Conservation (phyloP, 2,888 invertebrate species). For the Exephanes ischioxanthus region DNA sequence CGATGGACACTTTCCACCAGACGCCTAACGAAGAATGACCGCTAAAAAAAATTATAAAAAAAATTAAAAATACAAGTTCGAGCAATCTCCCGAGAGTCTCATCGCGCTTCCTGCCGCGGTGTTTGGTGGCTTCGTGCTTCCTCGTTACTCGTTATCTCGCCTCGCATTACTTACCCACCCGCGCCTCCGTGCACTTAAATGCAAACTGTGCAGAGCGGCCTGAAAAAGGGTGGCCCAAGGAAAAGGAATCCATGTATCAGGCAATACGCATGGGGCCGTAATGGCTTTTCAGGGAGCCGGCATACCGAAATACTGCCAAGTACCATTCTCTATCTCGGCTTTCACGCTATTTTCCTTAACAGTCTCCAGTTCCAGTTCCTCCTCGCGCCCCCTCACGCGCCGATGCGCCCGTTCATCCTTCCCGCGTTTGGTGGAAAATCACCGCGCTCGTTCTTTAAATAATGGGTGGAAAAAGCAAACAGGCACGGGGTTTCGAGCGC, state of each 20-base stretch:
- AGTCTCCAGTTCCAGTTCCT: not conserved
- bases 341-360: conserved; percentile 38
- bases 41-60: not conserved
- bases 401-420: not conserved
- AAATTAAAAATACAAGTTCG: conserved; percentile 25
- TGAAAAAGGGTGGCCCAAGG: conserved; percentile 8
- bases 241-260: conserved; percentile 50
- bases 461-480: conserved; percentile 59
- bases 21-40: not conserved
- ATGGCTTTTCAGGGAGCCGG: conserved; percentile 54
- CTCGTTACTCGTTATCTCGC: conserved; percentile 66
- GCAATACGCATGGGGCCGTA: conserved; percentile 52
- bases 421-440: conserved; percentile 6
- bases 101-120: conserved; percentile 49
- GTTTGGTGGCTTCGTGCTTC: conserved; percentile 7
- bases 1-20: no score
- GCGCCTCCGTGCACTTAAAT: conserved; percentile 58
- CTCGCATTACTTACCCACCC: conserved; percentile 58
- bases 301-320: conserved; percentile 38
- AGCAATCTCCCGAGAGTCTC: conserved; percentile 37
- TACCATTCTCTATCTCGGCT: conserved; percentile 31
- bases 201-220: conserved; percentile 22
- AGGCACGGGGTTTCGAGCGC: conserved; percentile 34
- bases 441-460: conserved; percentile 49
- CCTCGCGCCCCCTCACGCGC: conserved; percentile 30